Conservation (phyloP, 2,888 invertebrate genomes). For the Drosophila meridionalis region DNA sequence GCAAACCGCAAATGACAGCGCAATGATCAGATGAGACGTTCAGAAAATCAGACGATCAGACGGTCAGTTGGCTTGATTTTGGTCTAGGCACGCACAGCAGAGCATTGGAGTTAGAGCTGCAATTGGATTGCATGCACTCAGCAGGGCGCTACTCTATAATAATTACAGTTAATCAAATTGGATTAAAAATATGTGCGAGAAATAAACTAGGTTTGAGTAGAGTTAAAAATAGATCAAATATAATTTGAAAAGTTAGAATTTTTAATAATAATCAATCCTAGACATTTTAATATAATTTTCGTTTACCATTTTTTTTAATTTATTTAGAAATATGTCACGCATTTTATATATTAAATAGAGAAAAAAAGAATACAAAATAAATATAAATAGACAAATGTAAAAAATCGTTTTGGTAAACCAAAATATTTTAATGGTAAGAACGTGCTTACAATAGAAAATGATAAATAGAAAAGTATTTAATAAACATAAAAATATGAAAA, state of each 20-base stretch:
- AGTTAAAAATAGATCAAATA: background rate
- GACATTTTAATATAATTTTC: background rate
- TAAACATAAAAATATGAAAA: background rate
- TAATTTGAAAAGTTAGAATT: background rate
- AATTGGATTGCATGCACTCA: conserved; percentile 5
- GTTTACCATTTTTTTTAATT: background rate
- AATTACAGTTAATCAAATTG: background rate
- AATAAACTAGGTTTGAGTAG: background rate
- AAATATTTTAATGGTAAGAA: background rate
- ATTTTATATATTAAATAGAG: background rate
- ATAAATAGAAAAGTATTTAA: background rate
- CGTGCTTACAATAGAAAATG: background rate
- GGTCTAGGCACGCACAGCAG: conserved; percentile 56
- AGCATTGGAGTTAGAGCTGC: conserved; percentile 5
- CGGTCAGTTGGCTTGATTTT: conserved; percentile 47
- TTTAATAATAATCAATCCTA: too few species aligned
- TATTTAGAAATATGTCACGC: background rate
- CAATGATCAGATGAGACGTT: conserved; percentile 68
- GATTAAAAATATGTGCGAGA: background rate
- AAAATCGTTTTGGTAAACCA: background rate
- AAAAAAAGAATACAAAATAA: background rate
- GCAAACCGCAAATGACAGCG: conserved; percentile 59
- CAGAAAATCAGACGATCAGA: conserved; percentile 62
- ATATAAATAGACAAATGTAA: background rate
- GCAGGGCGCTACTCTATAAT: conserved; percentile 14